phyloP scores from a whole-genome alignment of 2,113 vertebrate genomes.

The Laticauda laticaudata region DNA sequence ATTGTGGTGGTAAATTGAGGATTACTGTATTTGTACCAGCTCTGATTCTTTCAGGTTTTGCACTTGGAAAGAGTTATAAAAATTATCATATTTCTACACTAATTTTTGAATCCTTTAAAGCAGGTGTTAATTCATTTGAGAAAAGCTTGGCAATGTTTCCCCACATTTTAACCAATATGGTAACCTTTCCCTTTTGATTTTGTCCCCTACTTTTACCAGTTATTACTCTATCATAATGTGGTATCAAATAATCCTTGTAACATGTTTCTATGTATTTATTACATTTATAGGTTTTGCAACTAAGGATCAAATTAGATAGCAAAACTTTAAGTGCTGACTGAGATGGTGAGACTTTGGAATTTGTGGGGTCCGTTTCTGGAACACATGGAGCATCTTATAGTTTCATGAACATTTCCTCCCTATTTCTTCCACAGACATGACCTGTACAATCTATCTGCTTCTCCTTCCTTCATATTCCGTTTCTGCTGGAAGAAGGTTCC shows the following conservation, averaged over 20 bases:
- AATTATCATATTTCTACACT: neutral
- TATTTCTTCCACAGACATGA: no score
- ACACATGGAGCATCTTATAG: no score
- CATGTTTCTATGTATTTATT: neutral
- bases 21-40: neutral
- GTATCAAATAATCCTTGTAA: neutral
- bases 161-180: neutral
- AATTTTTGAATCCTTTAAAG: neutral
- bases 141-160: neutral
- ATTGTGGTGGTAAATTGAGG: neutral
- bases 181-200: neutral
- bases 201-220: no score
- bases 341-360: no score
- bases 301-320: neutral
- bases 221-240: neutral
- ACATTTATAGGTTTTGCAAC: neutral
- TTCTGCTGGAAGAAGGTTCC: no score
- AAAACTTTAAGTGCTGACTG: no score
- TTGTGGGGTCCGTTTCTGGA: no score
- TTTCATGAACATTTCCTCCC: no score
- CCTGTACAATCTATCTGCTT: no score
- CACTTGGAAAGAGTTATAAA: neutral
- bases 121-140: neutral
- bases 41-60: neutral
- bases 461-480: no score